A percentile compares a stretch with the other conserved stretches of the same genome.
phyloP scores from a whole-genome alignment of 2,888 invertebrate species.

The Drosophila multiciliata region DNA sequence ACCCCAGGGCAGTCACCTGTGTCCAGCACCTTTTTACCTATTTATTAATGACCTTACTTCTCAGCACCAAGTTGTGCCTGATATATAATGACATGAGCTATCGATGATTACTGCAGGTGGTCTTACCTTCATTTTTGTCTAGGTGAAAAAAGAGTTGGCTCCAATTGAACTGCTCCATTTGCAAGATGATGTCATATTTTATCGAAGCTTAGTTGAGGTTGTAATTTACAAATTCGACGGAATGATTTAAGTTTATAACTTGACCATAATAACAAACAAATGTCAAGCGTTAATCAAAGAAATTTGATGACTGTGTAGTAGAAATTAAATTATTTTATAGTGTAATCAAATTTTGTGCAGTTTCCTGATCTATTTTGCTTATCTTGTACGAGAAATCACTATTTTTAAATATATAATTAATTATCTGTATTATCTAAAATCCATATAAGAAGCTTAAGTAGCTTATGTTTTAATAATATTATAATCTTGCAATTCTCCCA shows the following conservation, averaged over 20 bases:
- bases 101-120: neutral
- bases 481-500: neutral
- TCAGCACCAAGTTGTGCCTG: neutral
- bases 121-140: neutral
- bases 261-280: neutral
- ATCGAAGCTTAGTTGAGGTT: neutral
- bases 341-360: neutral
- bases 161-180: neutral
- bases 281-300: neutral
- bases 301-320: neutral
- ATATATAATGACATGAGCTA: neutral
- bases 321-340: too few species aligned
- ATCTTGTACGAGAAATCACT: neutral
- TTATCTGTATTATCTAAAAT: neutral
- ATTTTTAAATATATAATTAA: neutral
- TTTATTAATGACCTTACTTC: neutral
- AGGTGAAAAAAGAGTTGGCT: neutral
- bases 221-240: neutral
- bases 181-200: neutral
- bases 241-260: neutral
- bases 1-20: neutral
- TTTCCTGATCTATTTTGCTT: neutral
- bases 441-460: neutral
- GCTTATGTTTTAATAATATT: neutral
- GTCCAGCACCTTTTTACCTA: neutral